A percentile compares a stretch with the other conserved stretches of the same genome.
Evolutionary conservation across 2,113 vertebrate genomes (phyloP).

Genomic region (Salvator merianae): DNA sequence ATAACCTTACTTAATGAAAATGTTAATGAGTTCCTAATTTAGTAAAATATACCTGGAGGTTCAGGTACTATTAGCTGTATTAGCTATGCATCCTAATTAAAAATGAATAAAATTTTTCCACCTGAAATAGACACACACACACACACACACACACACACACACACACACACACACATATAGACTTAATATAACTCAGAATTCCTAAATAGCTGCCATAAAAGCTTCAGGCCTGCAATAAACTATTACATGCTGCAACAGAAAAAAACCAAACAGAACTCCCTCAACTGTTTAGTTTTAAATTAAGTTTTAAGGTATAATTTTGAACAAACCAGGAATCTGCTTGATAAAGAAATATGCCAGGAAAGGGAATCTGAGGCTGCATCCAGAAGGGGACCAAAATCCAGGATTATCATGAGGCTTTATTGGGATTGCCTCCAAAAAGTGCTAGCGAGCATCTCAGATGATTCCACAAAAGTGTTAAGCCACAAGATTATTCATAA

Average conservation of each 20-base stretch:
- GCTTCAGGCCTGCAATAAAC: not conserved
- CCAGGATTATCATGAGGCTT: no score
- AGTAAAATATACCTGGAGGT: constrained; percentile 29
- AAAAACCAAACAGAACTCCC: no score
- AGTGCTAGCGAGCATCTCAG: no score
- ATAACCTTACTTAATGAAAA: constrained; percentile 20
- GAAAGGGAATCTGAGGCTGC: no score
- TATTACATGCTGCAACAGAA: not conserved
- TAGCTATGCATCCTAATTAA: constrained; percentile 44
- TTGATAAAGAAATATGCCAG: no score
- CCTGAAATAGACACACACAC: not conserved
- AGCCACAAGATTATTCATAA: constrained; percentile 55
- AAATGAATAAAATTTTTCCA: constrained; percentile 30
- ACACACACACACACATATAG: no score
- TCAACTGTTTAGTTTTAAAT: not conserved
- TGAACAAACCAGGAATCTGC: no score
- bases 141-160: no score
- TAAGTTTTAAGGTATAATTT: not conserved
- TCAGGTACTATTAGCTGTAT: constrained; percentile 33
- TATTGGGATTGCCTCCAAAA: no score
- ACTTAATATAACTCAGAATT: not conserved
- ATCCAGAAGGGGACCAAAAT: no score
- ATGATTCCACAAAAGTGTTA: constrained; percentile 37
- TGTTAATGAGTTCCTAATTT: constrained; percentile 50
- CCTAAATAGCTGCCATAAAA: not conserved